A percentile compares a stretch with the other conserved stretches of the same genome.
Evolutionary conservation across 2,797 vertebrate species (phyloP).

Genomic region (Serranus cabrilla): DNA sequence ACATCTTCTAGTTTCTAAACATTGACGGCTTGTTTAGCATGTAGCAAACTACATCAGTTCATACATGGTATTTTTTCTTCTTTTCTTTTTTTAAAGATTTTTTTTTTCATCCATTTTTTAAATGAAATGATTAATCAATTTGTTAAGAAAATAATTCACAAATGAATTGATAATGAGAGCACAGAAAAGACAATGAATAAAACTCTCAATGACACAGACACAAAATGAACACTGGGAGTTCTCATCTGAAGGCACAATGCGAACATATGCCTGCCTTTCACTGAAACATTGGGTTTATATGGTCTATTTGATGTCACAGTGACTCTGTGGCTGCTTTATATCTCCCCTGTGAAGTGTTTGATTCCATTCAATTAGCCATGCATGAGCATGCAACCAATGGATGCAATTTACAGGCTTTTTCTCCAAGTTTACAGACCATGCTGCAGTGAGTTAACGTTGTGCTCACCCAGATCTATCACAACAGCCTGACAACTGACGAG

Average conservation of each 20-base stretch:
- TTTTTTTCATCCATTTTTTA: too few relatives aligned
- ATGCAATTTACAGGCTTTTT: conserved; percentile 48
- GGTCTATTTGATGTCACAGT: conserved; percentile 43
- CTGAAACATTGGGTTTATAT: conserved; percentile 35
- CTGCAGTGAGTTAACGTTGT: conserved; percentile 23
- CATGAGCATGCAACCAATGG: conserved; percentile 37
- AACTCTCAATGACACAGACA: background rate
- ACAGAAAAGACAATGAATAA: background rate
- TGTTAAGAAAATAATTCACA: background rate
- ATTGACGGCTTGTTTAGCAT: too few relatives aligned
- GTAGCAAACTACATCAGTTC: too few relatives aligned
- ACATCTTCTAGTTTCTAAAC: too few relatives aligned
- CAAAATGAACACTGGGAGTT: conserved; percentile 7
- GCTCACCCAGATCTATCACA: conserved; percentile 37
- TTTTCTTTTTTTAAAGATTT: too few relatives aligned
- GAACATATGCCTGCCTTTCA: conserved; percentile 33
- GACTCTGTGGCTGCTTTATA: conserved; percentile 29
- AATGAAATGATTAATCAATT: background rate
- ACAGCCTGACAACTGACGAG: conserved; percentile 35
- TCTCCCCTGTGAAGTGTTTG: conserved; percentile 49
- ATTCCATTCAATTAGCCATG: conserved; percentile 67
- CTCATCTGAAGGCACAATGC: conserved; percentile 20
- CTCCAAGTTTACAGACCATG: conserved; percentile 47
- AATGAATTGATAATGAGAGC: background rate
- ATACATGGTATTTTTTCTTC: too few relatives aligned